phyloP scores from a whole-genome alignment of 2,888 invertebrate species.

The Rhimphoctona megacephalus region DNA sequence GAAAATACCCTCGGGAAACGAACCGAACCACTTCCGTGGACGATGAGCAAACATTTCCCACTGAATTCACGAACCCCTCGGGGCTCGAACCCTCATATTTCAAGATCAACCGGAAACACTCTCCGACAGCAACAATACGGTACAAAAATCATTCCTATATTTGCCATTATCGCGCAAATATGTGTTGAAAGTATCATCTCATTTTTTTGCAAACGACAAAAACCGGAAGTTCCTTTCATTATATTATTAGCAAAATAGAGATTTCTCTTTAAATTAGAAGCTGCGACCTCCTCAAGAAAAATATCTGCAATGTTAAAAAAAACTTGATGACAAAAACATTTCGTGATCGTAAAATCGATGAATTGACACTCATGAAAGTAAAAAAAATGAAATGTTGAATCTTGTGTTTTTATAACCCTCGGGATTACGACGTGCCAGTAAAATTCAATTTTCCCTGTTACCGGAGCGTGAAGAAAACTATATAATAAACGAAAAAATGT shows the following conservation, averaged over 20 bases:
- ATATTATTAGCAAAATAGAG: not conserved
- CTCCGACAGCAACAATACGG: not conserved
- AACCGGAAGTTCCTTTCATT: not conserved
- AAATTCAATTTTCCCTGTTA: not conserved
- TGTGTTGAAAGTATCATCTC: not conserved
- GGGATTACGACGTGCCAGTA: not conserved
- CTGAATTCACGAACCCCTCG: not conserved
- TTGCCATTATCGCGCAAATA: not conserved
- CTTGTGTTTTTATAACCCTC: not conserved
- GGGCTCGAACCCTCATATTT: not conserved
- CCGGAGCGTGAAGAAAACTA: not conserved
- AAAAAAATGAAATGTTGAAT: not conserved
- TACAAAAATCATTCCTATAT: not conserved
- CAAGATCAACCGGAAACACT: not conserved
- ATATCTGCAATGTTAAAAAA: not conserved
- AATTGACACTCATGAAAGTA: not conserved
- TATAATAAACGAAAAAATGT: not conserved
- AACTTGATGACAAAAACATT: not conserved
- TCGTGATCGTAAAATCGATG: not conserved
- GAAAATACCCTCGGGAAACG: slow-evolving; percentile 1
- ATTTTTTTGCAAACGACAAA: not conserved
- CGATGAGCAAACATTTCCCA: slow-evolving; percentile 8
- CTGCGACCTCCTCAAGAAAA: not conserved
- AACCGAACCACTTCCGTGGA: not conserved
- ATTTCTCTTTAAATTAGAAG: not conserved